Evolutionary conservation across 2,797 vertebrate genomes (phyloP).

Genomic region (Euphonia xanthogaster): DNA sequence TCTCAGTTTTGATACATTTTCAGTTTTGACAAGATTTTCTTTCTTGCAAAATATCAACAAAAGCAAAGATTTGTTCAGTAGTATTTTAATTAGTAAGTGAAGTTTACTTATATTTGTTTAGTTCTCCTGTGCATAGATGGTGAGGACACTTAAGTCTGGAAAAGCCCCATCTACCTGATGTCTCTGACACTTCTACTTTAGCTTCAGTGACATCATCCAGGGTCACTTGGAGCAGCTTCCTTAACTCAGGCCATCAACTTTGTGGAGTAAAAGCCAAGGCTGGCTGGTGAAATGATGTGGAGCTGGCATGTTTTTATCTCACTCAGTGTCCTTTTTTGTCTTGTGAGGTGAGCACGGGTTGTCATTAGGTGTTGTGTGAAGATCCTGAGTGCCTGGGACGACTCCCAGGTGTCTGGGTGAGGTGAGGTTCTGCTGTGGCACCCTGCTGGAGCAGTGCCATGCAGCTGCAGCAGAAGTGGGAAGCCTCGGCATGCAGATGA

Average conservation of each 20-base stretch:
- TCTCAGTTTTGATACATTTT: background rate
- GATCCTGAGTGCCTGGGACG: background rate
- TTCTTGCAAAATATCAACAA: background rate
- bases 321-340: fast-evolving
- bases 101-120: background rate
- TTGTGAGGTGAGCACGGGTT: fast-evolving
- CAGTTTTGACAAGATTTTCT: background rate
- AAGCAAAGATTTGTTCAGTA: background rate
- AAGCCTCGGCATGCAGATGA: background rate
- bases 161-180: background rate
- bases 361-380: background rate
- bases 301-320: background rate
- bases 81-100: background rate
- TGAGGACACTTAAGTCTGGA: background rate
- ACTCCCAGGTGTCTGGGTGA: background rate
- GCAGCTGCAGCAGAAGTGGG: background rate
- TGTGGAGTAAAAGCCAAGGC: background rate
- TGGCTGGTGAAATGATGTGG: background rate
- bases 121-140: background rate
- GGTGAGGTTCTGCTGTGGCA: background rate
- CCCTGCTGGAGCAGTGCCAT: fast-evolving
- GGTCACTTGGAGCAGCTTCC: background rate
- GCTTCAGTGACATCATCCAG: background rate
- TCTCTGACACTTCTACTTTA: background rate
- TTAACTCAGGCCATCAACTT: background rate